Evolutionary conservation across 2,888 invertebrate genomes (phyloP), one percentile per base, ranked within the genome.

Genomic region (Amaurobius ferox): DNA sequence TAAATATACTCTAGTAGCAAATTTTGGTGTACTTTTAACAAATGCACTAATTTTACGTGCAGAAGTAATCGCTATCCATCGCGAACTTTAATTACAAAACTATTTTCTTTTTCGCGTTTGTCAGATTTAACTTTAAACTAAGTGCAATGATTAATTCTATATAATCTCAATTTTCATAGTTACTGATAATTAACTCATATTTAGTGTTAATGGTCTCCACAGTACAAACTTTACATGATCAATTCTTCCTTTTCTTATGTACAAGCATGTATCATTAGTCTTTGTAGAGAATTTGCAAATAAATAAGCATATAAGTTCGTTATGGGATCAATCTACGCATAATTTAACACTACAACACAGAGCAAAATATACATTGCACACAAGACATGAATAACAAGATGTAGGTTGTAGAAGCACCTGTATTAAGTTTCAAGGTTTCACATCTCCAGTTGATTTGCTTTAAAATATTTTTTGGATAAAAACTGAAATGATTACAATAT

Each of bases 341-440:
- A 16, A 44, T 44, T 11, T 44, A 44, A 44, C 5, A 35, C 35
- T 5, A 35, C 35, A 7, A 35, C 44, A 44, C 16, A 44, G 16
- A 44, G 44, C 44, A 44, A 13, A 44, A 44, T 44, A 44, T 44
- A 44, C 44, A 44, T 44, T 44, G 16, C 16, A 44, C 2, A 44
- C 16, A 44, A n/a, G n/a, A n/a, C n/a, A n/a, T n/a, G n/a, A 6
- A 44, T 44, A 44, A 44, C 16, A 16, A 44, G 9, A 11, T n/a
- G n/a, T 13, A 44, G 44, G 16, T 44, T 44, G n/a, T 44, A 44
- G 44, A 44, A 44, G 44, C 44, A 44, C 44, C 44, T 44, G 44
- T 11, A 44, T 44, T 44, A 5, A 44, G 2, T 11, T 44, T 2
- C 9, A 44, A 44, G 44, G 44, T 44, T 44, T 44, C 44, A 44